Evolutionary conservation across 2,888 invertebrate genomes (phyloP).

Genomic region (Aleiodes leptofemur): DNA sequence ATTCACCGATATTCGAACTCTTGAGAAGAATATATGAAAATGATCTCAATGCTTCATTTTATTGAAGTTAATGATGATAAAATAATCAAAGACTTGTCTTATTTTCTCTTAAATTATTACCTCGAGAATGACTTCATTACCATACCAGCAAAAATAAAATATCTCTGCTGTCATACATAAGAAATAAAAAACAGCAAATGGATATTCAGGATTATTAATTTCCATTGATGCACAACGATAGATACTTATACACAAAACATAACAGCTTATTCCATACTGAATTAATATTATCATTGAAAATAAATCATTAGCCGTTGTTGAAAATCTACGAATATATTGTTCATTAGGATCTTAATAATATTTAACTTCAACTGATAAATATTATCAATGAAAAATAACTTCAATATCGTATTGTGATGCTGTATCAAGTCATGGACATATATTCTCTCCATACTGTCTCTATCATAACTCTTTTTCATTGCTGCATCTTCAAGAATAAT

Average conservation of each 20-base stretch:
- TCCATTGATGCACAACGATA: conserved; percentile 25
- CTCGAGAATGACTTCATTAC: conserved; percentile 54
- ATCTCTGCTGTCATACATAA: conserved; percentile 53
- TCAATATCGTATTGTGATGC: no score
- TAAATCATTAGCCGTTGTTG: not conserved
- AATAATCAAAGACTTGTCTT: no score
- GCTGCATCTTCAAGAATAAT: no score
- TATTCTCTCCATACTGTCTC: no score
- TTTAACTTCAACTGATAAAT: not conserved
- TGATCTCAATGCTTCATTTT: no score
- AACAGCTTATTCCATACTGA: conserved; percentile 14
- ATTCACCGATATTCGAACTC: conserved; percentile 52
- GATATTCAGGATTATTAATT: conserved; percentile 26
- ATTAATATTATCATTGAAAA: conserved; percentile 29
- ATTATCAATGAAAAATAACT: not conserved
- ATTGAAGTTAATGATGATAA: no score
- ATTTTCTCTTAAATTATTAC: conserved; percentile 30
- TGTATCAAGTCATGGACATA: no score
- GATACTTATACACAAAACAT: conserved; percentile 30
- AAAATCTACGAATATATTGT: conserved; percentile 9
- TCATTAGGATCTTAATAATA: not conserved
- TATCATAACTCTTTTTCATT: no score
- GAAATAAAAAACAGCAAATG: conserved; percentile 21
- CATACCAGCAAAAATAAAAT: conserved; percentile 57
- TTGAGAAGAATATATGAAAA: conserved; percentile 8